phyloP scores from a whole-genome alignment of 2,797 vertebrate genomes.

The Peromyscus melanophrys region DNA sequence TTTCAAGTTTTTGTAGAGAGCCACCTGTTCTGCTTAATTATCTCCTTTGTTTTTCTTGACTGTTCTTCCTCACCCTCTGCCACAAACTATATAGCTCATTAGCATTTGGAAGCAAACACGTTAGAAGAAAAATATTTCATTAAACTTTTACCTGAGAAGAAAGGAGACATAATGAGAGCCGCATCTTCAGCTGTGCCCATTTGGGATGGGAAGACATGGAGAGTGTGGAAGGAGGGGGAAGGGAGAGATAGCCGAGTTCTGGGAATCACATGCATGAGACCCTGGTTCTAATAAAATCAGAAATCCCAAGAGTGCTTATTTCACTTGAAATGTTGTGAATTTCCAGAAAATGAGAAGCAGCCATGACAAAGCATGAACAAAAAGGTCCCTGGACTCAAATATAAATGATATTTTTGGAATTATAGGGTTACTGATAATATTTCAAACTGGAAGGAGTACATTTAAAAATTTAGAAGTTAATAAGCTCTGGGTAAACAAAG shows the following conservation, averaged over 20 bases:
- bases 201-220: not conserved
- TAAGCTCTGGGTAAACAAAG: constrained; percentile 53
- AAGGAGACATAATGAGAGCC: not conserved
- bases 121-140: constrained; percentile 65
- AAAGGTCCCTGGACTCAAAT: constrained; percentile 36
- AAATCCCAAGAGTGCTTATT: not conserved
- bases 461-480: constrained; percentile 12
- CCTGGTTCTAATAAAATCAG: not conserved
- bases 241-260: not conserved
- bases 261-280: not conserved
- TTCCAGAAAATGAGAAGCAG: constrained; percentile 58
- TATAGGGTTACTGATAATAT: not conserved
- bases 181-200: not conserved
- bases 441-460: constrained; percentile 28
- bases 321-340: constrained; percentile 58
- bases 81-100: constrained; percentile 54
- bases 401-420: not conserved
- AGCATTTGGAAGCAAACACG: constrained; percentile 64
- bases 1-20: constrained; percentile 76
- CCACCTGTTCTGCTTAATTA: constrained; percentile 73
- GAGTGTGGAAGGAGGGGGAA: not conserved
- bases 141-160: constrained; percentile 49
- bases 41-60: constrained; percentile 66
- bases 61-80: constrained; percentile 49
- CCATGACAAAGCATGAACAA: not conserved